Percentiles rank a stretch among this genome's conserved stretches.
Conservation (phyloP, 2,113 vertebrate genomes). For the Odocoileus virginianus region DNA sequence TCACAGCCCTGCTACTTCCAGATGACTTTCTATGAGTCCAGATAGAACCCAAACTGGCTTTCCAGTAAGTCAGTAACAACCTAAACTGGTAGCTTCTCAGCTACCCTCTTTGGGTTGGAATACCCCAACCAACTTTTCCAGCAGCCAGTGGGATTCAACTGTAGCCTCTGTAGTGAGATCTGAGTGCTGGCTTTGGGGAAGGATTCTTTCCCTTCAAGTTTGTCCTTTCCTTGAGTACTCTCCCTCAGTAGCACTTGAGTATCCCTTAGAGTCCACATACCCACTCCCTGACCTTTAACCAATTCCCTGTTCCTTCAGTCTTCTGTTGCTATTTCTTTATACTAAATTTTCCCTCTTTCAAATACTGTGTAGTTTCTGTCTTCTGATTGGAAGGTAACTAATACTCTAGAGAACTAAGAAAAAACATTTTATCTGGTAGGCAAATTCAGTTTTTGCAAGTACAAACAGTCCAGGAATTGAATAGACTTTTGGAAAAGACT, state of each 20-base stretch:
- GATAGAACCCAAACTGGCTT: neutral
- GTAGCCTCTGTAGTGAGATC: neutral
- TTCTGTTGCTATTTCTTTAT: neutral
- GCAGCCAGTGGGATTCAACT: neutral
- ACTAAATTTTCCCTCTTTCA: neutral
- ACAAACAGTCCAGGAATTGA: neutral
- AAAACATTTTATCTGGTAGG: slow-evolving; percentile 36
- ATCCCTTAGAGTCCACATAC: neutral
- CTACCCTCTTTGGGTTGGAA: neutral
- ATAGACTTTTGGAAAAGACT: neutral
- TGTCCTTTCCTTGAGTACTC: neutral
- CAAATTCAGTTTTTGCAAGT: slow-evolving; percentile 42
- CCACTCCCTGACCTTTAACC: neutral
- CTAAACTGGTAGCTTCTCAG: neutral
- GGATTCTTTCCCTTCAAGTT: neutral
- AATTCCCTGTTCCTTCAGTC: neutral
- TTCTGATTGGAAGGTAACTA: neutral
- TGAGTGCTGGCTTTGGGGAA: neutral
- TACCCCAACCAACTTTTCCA: neutral
- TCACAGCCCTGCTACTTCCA: neutral
- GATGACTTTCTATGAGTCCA: neutral
- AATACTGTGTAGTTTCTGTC: neutral
- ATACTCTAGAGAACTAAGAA: neutral
- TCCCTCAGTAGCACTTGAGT: neutral
- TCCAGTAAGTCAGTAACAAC: neutral